Evolutionary conservation across 1,140 invertebrate species (phyloP), one percentile per base, ranked within the genome.

Genomic region (Camponotus vicinus): DNA sequence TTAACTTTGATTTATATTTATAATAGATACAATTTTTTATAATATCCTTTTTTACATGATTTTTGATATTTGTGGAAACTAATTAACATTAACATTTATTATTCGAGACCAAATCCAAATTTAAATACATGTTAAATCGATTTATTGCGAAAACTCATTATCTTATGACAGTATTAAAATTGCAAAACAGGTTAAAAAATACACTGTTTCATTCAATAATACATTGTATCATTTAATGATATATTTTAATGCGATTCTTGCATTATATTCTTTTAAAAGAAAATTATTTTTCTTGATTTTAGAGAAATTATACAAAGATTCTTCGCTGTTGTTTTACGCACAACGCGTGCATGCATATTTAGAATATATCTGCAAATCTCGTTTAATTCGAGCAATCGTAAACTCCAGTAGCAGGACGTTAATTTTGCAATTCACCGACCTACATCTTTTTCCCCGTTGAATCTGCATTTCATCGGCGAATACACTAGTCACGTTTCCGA

Each of bases 401-500:
- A 71, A 61, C 61, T 83, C 34, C 45, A 63, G 27, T 75, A 40
- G 7, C 42, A 13, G 21, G 27, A 32, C 32, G 55, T 83, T 73
- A 83, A 75, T 75, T 75, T 83, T 61, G 59, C 40, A 32, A 34
- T 27, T 83, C 67, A 6, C n/a, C 55, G 69, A 83, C 42, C 40
- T 61, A 82, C 32, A 82, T 75, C 40, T 73, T 83, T 83, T 83
- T 75, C n/a, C 13, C 18, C 6, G 18, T n/a, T 11, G 69, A 83
- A 83, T 83, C 34, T 75, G 69, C 67, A 61, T 83, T 83, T 83
- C 55, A 75, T 61, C 42, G 55, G 79, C 69, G 11, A 61, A 57
- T 57, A 83, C 55, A 83, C 79, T 55, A 61, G 55, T 83, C 69
- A 83, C 79, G 79, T 83, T 83, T 57, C 73, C 83, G 34, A 52